Base-by-base conservation (phyloP, 2,888 invertebrate genomes). In the Rhagium mordax region DNA sequence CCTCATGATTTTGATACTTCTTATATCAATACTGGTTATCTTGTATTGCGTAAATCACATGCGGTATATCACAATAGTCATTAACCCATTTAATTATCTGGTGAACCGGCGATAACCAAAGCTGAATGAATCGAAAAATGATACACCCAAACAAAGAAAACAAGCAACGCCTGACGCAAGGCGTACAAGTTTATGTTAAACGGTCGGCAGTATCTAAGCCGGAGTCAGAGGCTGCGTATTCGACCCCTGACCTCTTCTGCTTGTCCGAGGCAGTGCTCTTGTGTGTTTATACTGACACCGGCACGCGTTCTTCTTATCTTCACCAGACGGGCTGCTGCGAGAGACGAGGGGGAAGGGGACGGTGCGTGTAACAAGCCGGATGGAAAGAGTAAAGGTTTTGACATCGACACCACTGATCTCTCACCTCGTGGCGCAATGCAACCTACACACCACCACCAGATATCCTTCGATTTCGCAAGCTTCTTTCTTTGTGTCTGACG, bases 271-370 rank as follows among this genome's bases (percentile, higher is more conserved):
- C 24, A 64, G 49, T 64, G 49, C 64, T 20, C n/a, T 64, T n/a
- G 18, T 61, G 64, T 64, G 64, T 49, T 64, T 64, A 51, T 51
- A 49, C 51, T 27, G 49, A 49, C 48, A 51, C 41, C 49, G 64
- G 64, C 64, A 51, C 64, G 64, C 64, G 64, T 51, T 64, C 51
- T 27, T 27, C 64, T 64, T 61, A 61, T 61, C 61, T 61, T 21
- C 20, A 21, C 61, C 61, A 61, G 61, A 61, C 47, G 8, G 20
- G 48, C 21, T 47, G 27, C 61, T 15, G 20, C 41, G 21, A 20
- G 47, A 8, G 41, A 7, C 16, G 61, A 16, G 24, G 61, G n/a
- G 2, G 47, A 21, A 48, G 48, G 21, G 48, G 24, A 48, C 4
- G 21, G 4, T 48, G 47, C 20, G 24, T 61, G 20, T 48, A 33